These are phyloP conservation scores for Phasianus colchicus DNA, from an alignment of 2,113 vertebrate genomes.

Conservation along the genomic window DNA sequence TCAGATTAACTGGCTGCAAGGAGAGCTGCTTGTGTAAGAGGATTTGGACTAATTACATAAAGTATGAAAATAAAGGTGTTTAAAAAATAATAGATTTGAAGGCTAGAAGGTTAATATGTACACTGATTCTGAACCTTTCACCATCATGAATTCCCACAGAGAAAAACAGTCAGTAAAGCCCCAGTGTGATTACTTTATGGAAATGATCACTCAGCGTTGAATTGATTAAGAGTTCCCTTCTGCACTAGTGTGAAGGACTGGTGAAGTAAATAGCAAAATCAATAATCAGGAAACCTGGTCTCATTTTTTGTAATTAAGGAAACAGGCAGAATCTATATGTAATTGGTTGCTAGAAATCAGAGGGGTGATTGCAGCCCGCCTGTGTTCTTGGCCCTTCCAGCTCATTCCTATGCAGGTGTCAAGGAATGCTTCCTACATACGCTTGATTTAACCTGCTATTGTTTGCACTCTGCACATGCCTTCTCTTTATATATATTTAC, in stretches of 20 bases:
- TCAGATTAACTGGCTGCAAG: not conserved
- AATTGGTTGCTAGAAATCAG: not conserved
- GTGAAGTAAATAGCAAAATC: not conserved
- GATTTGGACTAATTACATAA: slow-evolving; percentile 39
- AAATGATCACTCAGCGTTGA: not conserved
- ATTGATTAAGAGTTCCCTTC: not conserved
- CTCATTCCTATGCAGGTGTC: not conserved
- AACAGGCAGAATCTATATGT: not conserved
- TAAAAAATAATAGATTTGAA: not conserved
- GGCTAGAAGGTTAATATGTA: not conserved
- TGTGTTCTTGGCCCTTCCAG: not conserved
- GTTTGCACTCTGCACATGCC: not conserved
- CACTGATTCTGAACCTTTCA: not conserved
- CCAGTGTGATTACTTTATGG: not conserved
- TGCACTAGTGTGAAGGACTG: not conserved
- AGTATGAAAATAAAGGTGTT: not conserved
- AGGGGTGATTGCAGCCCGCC: not conserved
- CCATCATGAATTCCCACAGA: not conserved
- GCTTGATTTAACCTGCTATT: not conserved
- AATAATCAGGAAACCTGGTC: not conserved
- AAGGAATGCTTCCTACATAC: not conserved
- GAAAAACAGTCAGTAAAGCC: not conserved
- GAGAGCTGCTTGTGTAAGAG: not conserved
- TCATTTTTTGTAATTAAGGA: slow-evolving; percentile 5
- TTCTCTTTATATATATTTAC: not conserved